Evolutionary conservation across 2,888 invertebrate species (phyloP).

Genomic region (Tiliacea aurago): DNA sequence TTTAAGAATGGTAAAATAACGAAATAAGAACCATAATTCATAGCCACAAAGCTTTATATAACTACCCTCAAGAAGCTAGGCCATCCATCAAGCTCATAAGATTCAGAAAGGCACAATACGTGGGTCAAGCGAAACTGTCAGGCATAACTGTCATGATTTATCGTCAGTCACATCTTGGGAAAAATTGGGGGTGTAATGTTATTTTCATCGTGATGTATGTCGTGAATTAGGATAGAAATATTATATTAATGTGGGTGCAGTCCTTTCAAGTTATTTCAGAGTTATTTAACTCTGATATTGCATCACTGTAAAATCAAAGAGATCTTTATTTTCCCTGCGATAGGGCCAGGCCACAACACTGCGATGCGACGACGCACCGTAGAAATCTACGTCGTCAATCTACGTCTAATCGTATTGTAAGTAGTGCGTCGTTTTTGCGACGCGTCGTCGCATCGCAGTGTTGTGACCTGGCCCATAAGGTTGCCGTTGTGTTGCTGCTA

Average conservation of each 20-base stretch:
- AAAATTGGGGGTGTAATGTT: conserved; percentile 52
- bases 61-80: conserved; percentile 34
- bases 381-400: no score
- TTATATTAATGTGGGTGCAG: not conserved
- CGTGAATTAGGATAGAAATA: conserved; percentile 16
- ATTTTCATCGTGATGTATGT: conserved; percentile 46
- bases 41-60: conserved; percentile 38
- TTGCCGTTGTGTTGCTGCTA: not conserved
- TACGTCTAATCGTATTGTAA: no score
- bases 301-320: not conserved
- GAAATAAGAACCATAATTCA: conserved; percentile 58
- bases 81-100: conserved; percentile 62
- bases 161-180: conserved; percentile 40
- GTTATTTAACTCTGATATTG: not conserved
- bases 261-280: not conserved
- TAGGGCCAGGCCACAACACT: no score
- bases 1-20: conserved; percentile 14
- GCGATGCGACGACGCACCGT: no score
- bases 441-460: no score
- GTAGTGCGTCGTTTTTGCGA: no score
- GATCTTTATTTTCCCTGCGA: not conserved
- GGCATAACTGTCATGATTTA: conserved; percentile 56
- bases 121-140: conserved; percentile 64
- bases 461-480: no score
- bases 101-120: conserved; percentile 63